These are phyloP conservation scores for Alitta virens DNA, from an alignment of 2,888 invertebrate genomes.

Conservation along the genomic window DNA sequence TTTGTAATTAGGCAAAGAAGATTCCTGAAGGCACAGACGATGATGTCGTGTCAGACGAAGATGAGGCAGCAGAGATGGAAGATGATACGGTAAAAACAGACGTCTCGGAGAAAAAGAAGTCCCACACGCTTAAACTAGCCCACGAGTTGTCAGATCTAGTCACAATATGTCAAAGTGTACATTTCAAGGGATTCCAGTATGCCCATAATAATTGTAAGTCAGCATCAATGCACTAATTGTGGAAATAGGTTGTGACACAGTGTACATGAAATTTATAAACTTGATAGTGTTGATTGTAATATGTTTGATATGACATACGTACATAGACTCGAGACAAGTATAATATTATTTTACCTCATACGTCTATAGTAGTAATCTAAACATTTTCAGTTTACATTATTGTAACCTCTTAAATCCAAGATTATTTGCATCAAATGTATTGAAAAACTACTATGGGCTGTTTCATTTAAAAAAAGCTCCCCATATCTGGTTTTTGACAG, in stretches of 20 bases:
- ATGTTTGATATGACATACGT: too few relatives aligned
- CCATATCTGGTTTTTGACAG: too few relatives aligned
- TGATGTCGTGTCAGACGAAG: conserved; percentile 32
- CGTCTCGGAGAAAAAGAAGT: conserved; percentile 21
- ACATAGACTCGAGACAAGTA: too few relatives aligned
- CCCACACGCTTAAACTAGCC: conserved; percentile 42
- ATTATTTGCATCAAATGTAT: too few relatives aligned
- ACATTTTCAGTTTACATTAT: too few relatives aligned
- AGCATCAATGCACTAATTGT: neutral
- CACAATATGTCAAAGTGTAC: conserved; percentile 55
- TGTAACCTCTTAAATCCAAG: too few relatives aligned
- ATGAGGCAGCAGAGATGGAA: conserved; percentile 49
- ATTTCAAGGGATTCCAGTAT: conserved; percentile 54
- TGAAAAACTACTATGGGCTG: too few relatives aligned
- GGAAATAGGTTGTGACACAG: neutral
- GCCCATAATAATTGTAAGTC: conserved; percentile 46
- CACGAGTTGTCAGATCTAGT: conserved; percentile 55
- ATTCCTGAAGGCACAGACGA: conserved; percentile 20
- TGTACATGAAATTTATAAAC: neutral
- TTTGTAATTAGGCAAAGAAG: conserved; percentile 31
- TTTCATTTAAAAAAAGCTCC: too few relatives aligned
- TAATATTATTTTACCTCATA: too few relatives aligned
- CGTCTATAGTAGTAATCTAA: too few relatives aligned
- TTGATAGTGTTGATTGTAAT: neutral
- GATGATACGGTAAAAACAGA: conserved; percentile 29